Base-by-base conservation (phyloP, 2,888 invertebrate species). In the Nasonovia ribisnigri region DNA sequence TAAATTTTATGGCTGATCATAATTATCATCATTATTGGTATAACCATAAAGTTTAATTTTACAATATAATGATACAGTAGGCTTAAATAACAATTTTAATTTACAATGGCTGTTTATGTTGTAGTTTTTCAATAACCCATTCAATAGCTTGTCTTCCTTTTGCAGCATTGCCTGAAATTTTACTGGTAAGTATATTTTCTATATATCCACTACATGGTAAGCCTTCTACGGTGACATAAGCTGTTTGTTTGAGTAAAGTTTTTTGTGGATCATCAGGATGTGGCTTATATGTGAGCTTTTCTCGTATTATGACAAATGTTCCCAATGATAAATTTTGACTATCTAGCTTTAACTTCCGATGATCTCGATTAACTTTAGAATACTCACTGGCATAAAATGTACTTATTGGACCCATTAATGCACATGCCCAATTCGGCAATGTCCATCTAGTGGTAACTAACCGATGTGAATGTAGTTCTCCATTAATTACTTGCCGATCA, bases 131-230 rank as follows among this genome's bases (percentile, higher is more conserved):
- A 95, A 99, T 99, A n/a, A 99, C 99, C 99, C 99, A 99, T 96
- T 99, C 99, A 96, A 99, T 98, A 1, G 99, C 99, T 96, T 98
- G 98, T 91, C 99, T 97, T 29, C 99, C 99, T 97, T 99, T 99
- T 94, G 97, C 97, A 90, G 99, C 99, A 96, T 99, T 99, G 92
- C 97, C 96, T 91, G 98, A 98, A 95, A 99, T 99, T 95, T 97
- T 98, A 95, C 97, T 98, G 57, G 99, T 97, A 94, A 99, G 96
- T 94, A 99, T 96, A 95, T 98, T 98, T 96, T 99, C 99, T 97
- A 99, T 98, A 95, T 99, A 99, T 96, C 97, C 98, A 95, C 98
- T 98, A 29, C 99, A 97, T 77, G 99, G 99, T 91, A 99, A 98
- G 94, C 99, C 98, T 95, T 97, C 97, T 16, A 99, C 99, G 94